phyloP scores from a whole-genome alignment of 2,113 vertebrate species.

The Pitta sordida region DNA sequence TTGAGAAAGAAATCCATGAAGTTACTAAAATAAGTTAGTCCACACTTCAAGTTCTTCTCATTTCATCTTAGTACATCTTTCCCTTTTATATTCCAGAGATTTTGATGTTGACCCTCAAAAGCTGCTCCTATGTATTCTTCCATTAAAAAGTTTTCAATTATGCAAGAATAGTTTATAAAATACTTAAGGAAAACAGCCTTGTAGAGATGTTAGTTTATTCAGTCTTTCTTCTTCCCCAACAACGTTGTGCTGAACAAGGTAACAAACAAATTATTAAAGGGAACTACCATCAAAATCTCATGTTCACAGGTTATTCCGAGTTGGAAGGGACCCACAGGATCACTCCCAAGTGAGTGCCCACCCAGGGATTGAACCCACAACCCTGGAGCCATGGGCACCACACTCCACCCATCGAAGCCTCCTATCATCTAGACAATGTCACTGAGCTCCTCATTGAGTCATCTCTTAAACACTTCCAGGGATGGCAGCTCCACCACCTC shows the following conservation, averaged over 20 bases:
- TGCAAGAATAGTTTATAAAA: not conserved
- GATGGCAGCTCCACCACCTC: too few relatives aligned
- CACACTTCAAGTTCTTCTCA: not conserved
- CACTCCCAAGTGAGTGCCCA: too few relatives aligned
- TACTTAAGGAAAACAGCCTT: not conserved
- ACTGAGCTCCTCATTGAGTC: too few relatives aligned
- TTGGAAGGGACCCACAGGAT: too few relatives aligned
- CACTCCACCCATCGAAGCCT: too few relatives aligned
- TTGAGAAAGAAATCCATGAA: not conserved
- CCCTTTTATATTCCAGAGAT: not conserved
- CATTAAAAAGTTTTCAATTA: not conserved
- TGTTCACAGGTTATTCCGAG: too few relatives aligned
- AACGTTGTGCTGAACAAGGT: not conserved
- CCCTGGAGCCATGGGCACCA: too few relatives aligned
- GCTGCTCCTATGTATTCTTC: not conserved
- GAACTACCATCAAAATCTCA: not conserved
- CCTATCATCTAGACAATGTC: too few relatives aligned
- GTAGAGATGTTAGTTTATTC: not conserved
- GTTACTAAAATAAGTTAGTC: not conserved
- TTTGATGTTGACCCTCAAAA: not conserved
- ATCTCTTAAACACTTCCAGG: too few relatives aligned
- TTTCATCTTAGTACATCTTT: not conserved
- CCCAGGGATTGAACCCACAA: too few relatives aligned
- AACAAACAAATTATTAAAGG: not conserved
- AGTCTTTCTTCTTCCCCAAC: not conserved